Evolutionary conservation across 1,140 invertebrate species (phyloP).

Genomic region (Chrysoperla carnea): DNA sequence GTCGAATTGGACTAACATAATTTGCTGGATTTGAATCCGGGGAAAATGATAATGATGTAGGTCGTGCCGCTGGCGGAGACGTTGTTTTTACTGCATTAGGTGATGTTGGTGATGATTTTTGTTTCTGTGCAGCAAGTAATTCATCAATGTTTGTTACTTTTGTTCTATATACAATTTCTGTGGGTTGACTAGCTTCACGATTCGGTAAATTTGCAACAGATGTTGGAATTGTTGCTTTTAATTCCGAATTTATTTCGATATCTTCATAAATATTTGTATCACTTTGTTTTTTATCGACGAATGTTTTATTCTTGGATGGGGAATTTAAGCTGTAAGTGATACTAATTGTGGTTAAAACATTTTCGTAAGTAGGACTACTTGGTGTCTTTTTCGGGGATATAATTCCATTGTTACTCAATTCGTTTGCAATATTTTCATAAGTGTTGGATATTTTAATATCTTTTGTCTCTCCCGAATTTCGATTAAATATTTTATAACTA

Average conservation of each 20-base stretch:
- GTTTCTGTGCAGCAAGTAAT: conserved; percentile 1
- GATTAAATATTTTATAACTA: conserved; percentile 28
- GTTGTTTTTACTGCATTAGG: too few relatives aligned
- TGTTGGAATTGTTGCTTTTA: conserved; percentile 28
- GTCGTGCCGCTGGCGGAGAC: too few relatives aligned
- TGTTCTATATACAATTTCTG: conserved; percentile 2
- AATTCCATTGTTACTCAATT: conserved; percentile 5
- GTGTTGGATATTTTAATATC: not conserved
- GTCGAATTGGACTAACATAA: too few relatives aligned
- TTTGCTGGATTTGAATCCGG: too few relatives aligned
- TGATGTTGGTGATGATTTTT: not conserved
- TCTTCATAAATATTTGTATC: conserved; percentile 30
- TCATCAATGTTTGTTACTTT: conserved; percentile 1
- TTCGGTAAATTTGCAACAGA: conserved; percentile 29
- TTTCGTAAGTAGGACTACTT: conserved; percentile 22
- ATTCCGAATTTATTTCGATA: conserved; percentile 27
- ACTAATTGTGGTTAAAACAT: conserved; percentile 37
- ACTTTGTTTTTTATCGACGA: conserved; percentile 9
- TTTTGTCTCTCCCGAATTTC: conserved; percentile 16
- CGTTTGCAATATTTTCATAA: conserved; percentile 5
- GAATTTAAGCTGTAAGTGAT: conserved; percentile 39
- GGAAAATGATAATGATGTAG: too few relatives aligned
- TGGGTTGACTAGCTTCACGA: conserved; percentile 31
- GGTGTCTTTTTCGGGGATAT: conserved; percentile 17
- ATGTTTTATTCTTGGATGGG: conserved; percentile 21